phyloP scores from a whole-genome alignment of 2,888 invertebrate genomes.

The Xestia ashworthii region DNA sequence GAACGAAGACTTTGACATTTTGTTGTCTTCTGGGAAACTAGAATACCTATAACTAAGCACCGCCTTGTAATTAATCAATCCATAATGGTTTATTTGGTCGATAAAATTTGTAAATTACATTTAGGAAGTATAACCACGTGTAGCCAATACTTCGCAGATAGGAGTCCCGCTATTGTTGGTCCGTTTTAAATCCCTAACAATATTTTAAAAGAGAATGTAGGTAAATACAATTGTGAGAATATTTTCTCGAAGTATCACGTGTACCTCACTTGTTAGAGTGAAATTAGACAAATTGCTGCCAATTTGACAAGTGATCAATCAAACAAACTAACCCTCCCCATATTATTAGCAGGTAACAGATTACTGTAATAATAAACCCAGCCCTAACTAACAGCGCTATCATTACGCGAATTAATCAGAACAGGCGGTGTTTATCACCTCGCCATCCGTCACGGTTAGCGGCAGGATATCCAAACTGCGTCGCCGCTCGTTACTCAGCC shows the following conservation, averaged over 20 bases:
- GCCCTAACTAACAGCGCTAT: constrained; percentile 48
- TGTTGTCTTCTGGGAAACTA: neutral
- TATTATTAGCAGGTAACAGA: constrained; percentile 21
- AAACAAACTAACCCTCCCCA: constrained; percentile 12
- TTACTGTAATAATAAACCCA: constrained; percentile 43
- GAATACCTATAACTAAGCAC: neutral
- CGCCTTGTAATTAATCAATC: neutral
- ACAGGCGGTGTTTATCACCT: constrained; percentile 46
- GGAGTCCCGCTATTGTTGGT: neutral
- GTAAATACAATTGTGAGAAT: neutral
- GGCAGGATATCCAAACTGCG: constrained; percentile 39
- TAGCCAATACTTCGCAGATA: neutral
- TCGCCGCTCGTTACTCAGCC: constrained; percentile 39
- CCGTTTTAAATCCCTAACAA: neutral
- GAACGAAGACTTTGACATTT: neutral
- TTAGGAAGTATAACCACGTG: neutral
- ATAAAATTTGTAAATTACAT: neutral
- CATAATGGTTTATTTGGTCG: neutral
- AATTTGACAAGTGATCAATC: constrained; percentile 8
- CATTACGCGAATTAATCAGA: constrained; percentile 57
- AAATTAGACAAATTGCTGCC: neutral
- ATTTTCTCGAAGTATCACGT: neutral
- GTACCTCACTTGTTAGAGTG: neutral
- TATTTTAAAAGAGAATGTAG: neutral
- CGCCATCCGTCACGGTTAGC: constrained; percentile 51